These are phyloP conservation scores for Oenanthe oenanthe DNA, from an alignment of 2,113 vertebrate genomes.

Conservation along the genomic window DNA sequence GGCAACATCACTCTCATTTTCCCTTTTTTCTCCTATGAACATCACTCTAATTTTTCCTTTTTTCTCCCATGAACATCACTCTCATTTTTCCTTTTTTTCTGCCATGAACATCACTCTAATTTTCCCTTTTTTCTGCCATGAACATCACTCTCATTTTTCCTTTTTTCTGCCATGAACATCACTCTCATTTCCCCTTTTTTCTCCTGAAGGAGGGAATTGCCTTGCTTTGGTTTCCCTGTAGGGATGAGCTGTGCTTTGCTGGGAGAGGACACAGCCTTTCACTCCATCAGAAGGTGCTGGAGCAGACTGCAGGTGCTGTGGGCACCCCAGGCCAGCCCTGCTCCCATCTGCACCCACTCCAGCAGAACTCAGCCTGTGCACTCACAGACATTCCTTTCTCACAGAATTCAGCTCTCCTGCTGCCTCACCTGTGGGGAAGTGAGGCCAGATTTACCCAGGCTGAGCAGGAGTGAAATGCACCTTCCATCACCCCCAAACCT, in stretches of 20 bases:
- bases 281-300: not conserved
- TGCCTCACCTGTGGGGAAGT: not conserved
- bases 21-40: not conserved
- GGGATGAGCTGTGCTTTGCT: not conserved
- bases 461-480: not conserved
- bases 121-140: too few relatives aligned
- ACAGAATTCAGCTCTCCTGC: not conserved
- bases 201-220: constrained; percentile 15
- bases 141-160: too few relatives aligned
- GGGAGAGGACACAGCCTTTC: not conserved
- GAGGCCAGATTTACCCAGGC: not conserved
- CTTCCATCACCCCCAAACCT: not conserved
- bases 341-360: not conserved
- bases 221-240: not conserved
- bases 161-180: too few relatives aligned
- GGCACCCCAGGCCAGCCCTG: not conserved
- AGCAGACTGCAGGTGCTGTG: not conserved
- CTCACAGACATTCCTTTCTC: too few relatives aligned
- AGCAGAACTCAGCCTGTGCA: not conserved
- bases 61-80: not conserved
- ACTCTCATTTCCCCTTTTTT: too few relatives aligned
- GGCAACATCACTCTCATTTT: not conserved
- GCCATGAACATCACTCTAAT: too few relatives aligned
- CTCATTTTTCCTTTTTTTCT: too few relatives aligned
- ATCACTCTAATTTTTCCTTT: too few relatives aligned